These are phyloP conservation scores for Laothoe populi DNA, from an alignment of 2,888 invertebrate genomes.

Conservation along the genomic window DNA sequence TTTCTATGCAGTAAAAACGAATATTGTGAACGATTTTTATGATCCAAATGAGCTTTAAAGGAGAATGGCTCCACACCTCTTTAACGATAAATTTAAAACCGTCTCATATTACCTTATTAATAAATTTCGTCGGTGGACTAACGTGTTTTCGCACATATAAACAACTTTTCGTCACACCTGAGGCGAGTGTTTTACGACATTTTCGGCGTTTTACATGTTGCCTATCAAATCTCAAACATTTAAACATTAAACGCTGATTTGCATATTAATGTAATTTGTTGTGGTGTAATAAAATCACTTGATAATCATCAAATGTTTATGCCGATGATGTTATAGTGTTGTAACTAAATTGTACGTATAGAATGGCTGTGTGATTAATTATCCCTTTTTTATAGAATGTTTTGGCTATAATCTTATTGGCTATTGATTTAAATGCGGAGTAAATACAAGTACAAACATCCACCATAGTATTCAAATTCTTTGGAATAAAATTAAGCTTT, in stretches of 20 bases:
- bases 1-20: conserved; percentile 29
- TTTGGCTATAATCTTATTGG: too few species aligned
- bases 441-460: too few species aligned
- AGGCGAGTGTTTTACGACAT: conserved; percentile 38
- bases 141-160: conserved; percentile 40
- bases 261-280: conserved; percentile 28
- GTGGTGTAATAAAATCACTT: conserved; percentile 18
- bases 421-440: too few species aligned
- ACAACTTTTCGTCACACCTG: conserved; percentile 46
- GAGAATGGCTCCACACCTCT: conserved; percentile 11
- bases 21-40: conserved; percentile 23
- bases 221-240: conserved; percentile 22
- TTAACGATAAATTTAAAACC: conserved; percentile 40
- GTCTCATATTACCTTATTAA: conserved; percentile 39
- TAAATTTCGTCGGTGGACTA: conserved; percentile 30
- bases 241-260: conserved; percentile 25
- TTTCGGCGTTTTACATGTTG: conserved; percentile 29
- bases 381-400: neutral
- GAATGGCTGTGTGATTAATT: neutral
- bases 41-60: conserved; percentile 24
- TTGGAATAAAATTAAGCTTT: too few species aligned
- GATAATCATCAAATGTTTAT: conserved; percentile 20
- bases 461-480: too few species aligned
- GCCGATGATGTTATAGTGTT: conserved; percentile 9
- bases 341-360: neutral